Evolutionary conservation across 35 echinoderm and acorn worm species (phyloP).

Genomic region (Lytechinus pictus): DNA sequence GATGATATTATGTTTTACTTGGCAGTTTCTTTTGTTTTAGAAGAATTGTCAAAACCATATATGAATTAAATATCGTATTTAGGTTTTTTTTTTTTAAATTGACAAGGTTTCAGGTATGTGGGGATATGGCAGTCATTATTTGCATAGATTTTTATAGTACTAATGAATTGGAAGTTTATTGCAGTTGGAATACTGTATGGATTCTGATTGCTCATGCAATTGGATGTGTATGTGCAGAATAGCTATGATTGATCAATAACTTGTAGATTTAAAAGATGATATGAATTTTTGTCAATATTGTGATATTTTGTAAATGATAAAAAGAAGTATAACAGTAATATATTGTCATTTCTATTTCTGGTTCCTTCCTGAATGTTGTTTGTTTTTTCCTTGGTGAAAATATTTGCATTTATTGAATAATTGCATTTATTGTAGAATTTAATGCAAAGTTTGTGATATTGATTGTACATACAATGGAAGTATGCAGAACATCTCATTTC

Average conservation of each 20-base stretch:
- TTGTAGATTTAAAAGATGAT: background rate
- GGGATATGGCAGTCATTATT: background rate
- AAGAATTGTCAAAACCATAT: background rate
- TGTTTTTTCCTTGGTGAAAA: background rate
- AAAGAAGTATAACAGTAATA: constrained; percentile 30
- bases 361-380: constrained; percentile 20
- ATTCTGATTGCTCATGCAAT: background rate
- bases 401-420: background rate
- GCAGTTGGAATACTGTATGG: background rate
- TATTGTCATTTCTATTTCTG: constrained; percentile 45
- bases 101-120: background rate
- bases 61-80: background rate
- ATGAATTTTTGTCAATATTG: constrained; percentile 30
- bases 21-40: background rate
- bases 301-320: constrained; percentile 35
- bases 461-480: constrained; percentile 23
- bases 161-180: background rate
- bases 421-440: constrained; percentile 36
- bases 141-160: constrained; percentile 4
- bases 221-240: background rate
- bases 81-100: background rate
- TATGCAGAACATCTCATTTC: constrained; percentile 34
- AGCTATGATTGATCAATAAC: background rate
- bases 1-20: too few species aligned
- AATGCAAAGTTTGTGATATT: constrained; percentile 13